Evolutionary conservation across 1,140 invertebrate genomes (phyloP).

Genomic region (Campoletis sonorensis): DNA sequence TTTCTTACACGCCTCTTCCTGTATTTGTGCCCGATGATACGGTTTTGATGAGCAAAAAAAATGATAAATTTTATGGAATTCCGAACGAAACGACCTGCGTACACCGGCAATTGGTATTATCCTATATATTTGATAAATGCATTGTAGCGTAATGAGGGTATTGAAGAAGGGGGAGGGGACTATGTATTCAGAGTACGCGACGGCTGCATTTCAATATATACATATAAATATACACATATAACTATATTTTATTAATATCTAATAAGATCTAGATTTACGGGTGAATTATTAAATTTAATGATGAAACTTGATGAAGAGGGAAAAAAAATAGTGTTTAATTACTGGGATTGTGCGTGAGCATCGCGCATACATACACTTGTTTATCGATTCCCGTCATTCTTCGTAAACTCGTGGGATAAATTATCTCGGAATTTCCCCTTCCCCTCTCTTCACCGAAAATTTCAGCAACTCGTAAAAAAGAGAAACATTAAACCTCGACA

Average conservation of each 20-base stretch:
- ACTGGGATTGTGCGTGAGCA: constrained; percentile 48
- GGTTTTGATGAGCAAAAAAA: no score
- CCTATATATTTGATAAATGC: constrained; percentile 73
- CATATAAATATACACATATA: background rate
- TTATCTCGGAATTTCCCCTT: constrained; percentile 6
- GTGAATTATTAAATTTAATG: constrained; percentile 47
- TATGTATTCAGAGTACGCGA: constrained; percentile 66
- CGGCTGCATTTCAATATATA: constrained; percentile 64
- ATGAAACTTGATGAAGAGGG: constrained; percentile 33
- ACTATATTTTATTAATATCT: constrained; percentile 72
- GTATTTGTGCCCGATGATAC: no score
- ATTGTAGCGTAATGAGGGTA: constrained; percentile 60
- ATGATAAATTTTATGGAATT: no score
- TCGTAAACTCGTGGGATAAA: constrained; percentile 27
- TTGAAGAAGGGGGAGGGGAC: constrained; percentile 44
- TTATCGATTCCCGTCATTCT: constrained; percentile 30
- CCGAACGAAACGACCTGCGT: constrained; percentile 18
- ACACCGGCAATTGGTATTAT: constrained; percentile 62
- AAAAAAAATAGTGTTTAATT: constrained; percentile 57
- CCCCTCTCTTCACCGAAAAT: background rate
- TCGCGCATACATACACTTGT: constrained; percentile 41
- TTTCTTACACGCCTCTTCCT: no score
- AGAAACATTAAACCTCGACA: no score
- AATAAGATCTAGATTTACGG: constrained; percentile 60
- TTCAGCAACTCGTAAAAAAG: background rate